phyloP scores from a whole-genome alignment of 2,113 vertebrate species.

The Oreocharis arfaki region DNA sequence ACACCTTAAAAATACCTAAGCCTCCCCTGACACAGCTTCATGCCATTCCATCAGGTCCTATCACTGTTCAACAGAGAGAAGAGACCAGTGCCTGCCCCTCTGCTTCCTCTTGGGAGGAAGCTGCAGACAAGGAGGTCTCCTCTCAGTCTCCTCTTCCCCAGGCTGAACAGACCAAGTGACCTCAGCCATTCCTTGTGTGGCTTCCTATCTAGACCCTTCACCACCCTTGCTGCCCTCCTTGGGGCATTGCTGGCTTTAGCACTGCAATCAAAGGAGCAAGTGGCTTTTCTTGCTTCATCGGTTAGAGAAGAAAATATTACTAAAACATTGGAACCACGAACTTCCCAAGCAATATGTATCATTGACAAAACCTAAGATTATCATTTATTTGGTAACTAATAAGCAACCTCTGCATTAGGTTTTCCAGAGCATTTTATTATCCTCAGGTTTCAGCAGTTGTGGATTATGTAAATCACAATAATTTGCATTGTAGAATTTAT shows the following conservation, averaged over 20 bases:
- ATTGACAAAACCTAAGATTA: neutral
- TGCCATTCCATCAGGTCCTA: neutral
- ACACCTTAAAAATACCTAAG: neutral
- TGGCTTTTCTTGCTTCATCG: rapidly evolving
- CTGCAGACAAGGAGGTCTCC: neutral
- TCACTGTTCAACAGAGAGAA: neutral
- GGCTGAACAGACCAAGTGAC: neutral
- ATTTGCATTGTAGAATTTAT: neutral
- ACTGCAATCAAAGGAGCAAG: neutral
- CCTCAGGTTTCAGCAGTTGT: neutral
- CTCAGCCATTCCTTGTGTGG: neutral
- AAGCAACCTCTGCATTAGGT: neutral
- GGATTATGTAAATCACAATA: neutral
- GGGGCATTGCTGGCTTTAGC: neutral
- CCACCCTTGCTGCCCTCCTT: neutral
- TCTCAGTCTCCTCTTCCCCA: neutral
- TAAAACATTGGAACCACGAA: rapidly evolving
- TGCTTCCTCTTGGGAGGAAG: neutral
- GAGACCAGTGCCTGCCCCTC: neutral
- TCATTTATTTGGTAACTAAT: neutral
- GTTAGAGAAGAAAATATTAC: neutral
- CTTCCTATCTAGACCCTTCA: too few relatives aligned
- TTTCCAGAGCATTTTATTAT: neutral
- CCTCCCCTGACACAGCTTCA: neutral
- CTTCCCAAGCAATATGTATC: neutral